A percentile compares a stretch with the other conserved stretches of the same genome.
Conservation (phyloP, 2,888 invertebrate genomes). For the Saturnia pavonia region DNA sequence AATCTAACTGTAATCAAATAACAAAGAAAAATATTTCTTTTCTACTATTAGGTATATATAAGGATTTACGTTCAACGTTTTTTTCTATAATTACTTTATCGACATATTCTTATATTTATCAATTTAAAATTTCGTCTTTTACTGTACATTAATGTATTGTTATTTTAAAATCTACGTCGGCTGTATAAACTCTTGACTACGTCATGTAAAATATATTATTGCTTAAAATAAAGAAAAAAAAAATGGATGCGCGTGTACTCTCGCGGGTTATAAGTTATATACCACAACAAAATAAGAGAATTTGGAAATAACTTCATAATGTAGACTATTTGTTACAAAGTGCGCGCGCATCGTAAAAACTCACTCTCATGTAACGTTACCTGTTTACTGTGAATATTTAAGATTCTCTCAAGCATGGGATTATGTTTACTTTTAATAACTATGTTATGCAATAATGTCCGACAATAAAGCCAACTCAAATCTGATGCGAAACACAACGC, state of each 20-base stretch:
- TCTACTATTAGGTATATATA: neutral
- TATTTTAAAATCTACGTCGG: neutral
- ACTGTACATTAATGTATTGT: neutral
- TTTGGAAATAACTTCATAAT: neutral
- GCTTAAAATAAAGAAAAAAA: neutral
- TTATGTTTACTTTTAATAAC: neutral
- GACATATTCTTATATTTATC: neutral
- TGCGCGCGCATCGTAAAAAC: too few relatives aligned
- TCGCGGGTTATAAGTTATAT: too few relatives aligned
- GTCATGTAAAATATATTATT: too few relatives aligned
- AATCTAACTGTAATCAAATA: neutral
- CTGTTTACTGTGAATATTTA: neutral
- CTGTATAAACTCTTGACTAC: too few relatives aligned
- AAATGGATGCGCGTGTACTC: too few relatives aligned
- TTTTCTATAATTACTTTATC: neutral
- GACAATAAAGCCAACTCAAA: slow-evolving; percentile 3
- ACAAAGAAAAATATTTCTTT: neutral
- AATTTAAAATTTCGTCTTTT: neutral
- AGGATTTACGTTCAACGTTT: neutral
- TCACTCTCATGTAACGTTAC: too few relatives aligned
- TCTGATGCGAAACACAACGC: slow-evolving; percentile 12
- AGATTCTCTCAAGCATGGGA: neutral
- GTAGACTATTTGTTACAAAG: too few relatives aligned
- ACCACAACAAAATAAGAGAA: neutral
- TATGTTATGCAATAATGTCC: neutral